A percentile compares a stretch with the other conserved stretches of the same genome.
phyloP scores from a whole-genome alignment of 2,888 invertebrate species.

The Melieria picta region DNA sequence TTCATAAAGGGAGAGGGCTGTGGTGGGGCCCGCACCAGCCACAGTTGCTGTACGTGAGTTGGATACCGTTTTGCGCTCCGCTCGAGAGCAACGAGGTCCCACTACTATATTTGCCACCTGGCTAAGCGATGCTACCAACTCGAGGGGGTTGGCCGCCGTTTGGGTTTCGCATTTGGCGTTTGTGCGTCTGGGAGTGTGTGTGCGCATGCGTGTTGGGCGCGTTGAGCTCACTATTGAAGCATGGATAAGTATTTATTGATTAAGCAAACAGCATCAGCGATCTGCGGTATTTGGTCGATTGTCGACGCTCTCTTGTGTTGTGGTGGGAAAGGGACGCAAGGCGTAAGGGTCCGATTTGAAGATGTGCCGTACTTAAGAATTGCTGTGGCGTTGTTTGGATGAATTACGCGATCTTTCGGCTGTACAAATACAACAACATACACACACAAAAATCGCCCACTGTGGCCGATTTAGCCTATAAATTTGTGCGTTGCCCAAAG shows the following conservation, averaged over 20 bases:
- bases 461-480: conserved; percentile 49
- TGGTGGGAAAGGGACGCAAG: neutral
- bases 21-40: too few relatives aligned
- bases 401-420: neutral
- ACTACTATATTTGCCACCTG: too few relatives aligned
- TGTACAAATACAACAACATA: neutral
- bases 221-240: too few relatives aligned
- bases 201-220: too few relatives aligned
- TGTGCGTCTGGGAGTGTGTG: too few relatives aligned
- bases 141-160: too few relatives aligned
- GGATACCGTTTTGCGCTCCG: too few relatives aligned
- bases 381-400: neutral
- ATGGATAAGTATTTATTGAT: conserved; percentile 53
- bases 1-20: too few relatives aligned
- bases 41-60: too few relatives aligned
- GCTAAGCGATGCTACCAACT: too few relatives aligned
- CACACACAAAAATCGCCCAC: neutral
- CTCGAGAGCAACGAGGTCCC: too few relatives aligned
- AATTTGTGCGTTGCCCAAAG: conserved; percentile 55
- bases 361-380: conserved; percentile 18
- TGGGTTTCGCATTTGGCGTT: too few relatives aligned
- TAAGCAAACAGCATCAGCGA: conserved; percentile 48
- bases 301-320: neutral
- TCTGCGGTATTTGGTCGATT: neutral
- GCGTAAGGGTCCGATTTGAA: neutral